Evolutionary conservation across 2,113 vertebrate genomes (phyloP).

Genomic region (Silurus asotus): DNA sequence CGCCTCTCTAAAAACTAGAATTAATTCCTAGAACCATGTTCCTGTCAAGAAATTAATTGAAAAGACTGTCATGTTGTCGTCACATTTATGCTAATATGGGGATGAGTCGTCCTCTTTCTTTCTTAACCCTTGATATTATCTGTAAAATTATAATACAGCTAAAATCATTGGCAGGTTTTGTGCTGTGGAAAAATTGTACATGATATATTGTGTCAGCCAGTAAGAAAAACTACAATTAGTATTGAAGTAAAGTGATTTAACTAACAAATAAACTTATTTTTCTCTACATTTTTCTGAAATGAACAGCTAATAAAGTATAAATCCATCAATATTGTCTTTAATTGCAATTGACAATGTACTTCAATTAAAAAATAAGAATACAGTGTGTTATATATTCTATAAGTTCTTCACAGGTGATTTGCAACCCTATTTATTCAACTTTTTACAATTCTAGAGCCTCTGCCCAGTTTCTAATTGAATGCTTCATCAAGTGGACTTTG

Average conservation of each 20-base stretch:
- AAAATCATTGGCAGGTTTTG: background rate
- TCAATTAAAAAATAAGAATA: no score
- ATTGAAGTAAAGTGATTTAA: background rate
- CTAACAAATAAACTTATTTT: background rate
- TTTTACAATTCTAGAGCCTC: background rate
- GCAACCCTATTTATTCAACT: conserved; percentile 10
- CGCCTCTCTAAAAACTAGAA: background rate
- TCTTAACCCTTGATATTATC: background rate
- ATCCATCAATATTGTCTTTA: no score
- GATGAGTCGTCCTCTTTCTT: conserved; percentile 8
- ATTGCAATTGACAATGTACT: no score
- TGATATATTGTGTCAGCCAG: background rate
- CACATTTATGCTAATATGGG: conserved; percentile 10
- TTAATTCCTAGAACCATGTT: conserved; percentile 28
- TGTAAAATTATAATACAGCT: background rate
- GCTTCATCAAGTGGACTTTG: conserved; percentile 19
- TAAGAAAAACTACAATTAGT: background rate
- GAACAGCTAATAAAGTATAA: background rate
- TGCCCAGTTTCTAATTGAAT: conserved; percentile 19
- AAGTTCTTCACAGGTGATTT: background rate
- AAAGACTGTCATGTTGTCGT: conserved; percentile 18
- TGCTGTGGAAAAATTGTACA: background rate
- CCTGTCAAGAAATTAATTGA: conserved; percentile 26
- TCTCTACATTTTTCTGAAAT: background rate
- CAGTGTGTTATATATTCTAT: no score